Conservation (phyloP, 2,888 invertebrate genomes). For the Sisyra nigra region DNA sequence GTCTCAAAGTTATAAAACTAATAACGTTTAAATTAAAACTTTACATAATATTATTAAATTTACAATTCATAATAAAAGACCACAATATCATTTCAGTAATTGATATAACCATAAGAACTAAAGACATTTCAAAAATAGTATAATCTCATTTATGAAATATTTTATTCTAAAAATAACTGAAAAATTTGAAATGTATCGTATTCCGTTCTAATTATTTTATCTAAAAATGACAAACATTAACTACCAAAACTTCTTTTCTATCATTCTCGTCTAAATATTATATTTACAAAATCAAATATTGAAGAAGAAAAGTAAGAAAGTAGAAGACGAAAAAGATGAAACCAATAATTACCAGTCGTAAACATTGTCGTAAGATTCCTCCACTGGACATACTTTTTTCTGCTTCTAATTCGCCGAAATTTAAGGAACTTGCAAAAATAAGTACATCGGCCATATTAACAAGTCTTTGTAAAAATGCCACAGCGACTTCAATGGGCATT, state of each 20-base stretch:
- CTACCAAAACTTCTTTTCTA: no score
- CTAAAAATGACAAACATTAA: neutral
- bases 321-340: neutral
- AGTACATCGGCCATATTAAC: slow-evolving; percentile 98
- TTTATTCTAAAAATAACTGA: neutral
- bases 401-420: slow-evolving; percentile 94
- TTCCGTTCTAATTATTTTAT: neutral
- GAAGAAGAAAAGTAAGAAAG: neutral
- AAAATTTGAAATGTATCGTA: neutral
- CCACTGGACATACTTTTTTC: slow-evolving; percentile 99
- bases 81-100: neutral
- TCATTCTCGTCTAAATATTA: no score
- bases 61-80: no score
- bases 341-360: slow-evolving; percentile 60
- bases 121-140: slow-evolving; percentile 1
- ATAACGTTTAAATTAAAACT: no score
- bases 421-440: slow-evolving; percentile 93
- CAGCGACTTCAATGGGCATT: slow-evolving; percentile 95
- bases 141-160: neutral
- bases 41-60: no score
- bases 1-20: no score
- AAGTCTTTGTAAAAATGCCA: slow-evolving; percentile 92
- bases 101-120: slow-evolving; percentile 1
- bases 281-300: no score
- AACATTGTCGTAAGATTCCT: slow-evolving; percentile 93